Evolutionary conservation across 2,797 vertebrate genomes (phyloP).

Genomic region (Alca torda): DNA sequence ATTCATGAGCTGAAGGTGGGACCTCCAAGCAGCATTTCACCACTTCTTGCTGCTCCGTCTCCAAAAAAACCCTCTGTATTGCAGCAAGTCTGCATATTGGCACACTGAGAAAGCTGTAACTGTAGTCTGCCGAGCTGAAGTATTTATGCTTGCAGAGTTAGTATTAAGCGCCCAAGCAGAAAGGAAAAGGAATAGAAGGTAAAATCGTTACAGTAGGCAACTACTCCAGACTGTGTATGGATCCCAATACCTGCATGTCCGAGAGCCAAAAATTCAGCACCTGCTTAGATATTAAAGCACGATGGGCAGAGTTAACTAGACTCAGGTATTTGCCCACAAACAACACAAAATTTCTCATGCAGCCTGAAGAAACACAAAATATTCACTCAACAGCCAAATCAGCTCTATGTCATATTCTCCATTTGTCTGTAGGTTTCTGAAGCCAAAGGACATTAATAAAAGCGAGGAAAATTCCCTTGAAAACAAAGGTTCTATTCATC

Average conservation of each 20-base stretch:
- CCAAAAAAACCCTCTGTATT: neutral
- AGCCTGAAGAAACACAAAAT: neutral
- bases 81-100: neutral
- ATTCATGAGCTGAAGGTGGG: fast-evolving
- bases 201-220: neutral
- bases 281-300: neutral
- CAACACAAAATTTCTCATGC: neutral
- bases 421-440: neutral
- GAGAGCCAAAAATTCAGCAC: neutral
- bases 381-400: neutral
- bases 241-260: fast-evolving
- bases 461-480: neutral
- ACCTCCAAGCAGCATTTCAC: neutral
- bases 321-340: neutral
- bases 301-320: neutral
- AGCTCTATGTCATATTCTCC: neutral
- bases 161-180: neutral
- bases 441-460: neutral
- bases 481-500: constrained; percentile 7
- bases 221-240: fast-evolving
- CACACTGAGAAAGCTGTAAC: neutral
- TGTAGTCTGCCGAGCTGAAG: neutral
- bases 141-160: neutral
- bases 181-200: neutral
- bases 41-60: fast-evolving